These are phyloP conservation scores for Formica selysi DNA, from an alignment of 1,140 invertebrate genomes.

Conservation along the genomic window DNA sequence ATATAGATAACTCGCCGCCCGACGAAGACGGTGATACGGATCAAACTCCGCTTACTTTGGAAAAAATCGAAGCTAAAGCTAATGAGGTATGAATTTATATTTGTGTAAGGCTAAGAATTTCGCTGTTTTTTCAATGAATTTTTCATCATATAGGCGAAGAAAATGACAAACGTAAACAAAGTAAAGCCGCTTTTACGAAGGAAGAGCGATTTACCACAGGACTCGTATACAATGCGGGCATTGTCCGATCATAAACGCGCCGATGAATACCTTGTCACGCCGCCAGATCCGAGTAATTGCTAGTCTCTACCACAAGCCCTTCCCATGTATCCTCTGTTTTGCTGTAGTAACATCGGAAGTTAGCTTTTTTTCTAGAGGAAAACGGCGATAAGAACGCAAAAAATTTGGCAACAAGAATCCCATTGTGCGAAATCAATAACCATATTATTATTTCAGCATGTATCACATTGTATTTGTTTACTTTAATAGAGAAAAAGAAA, in stretches of 20 bases:
- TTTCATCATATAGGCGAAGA: slow-evolving; percentile 82
- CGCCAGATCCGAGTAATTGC: slow-evolving; percentile 94
- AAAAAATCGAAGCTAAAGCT: slow-evolving; percentile 93
- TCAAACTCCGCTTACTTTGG: slow-evolving; percentile 88
- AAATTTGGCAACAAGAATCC: slow-evolving; percentile 58
- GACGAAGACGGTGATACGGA: slow-evolving; percentile 89
- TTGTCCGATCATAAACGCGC: slow-evolving; percentile 96
- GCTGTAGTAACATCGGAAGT: slow-evolving; percentile 84
- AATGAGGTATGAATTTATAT: slow-evolving; percentile 89
- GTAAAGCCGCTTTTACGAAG: slow-evolving; percentile 95
- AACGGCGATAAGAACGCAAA: slow-evolving; percentile 63
- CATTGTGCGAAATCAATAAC: slow-evolving; percentile 70
- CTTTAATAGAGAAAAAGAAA: slow-evolving; percentile 38
- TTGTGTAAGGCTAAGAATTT: neutral
- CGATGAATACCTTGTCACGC: slow-evolving; percentile 94
- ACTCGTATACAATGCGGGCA: slow-evolving; percentile 95
- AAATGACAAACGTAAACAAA: slow-evolving; percentile 88
- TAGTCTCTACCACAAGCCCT: slow-evolving; percentile 88
- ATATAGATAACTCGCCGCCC: slow-evolving; percentile 82
- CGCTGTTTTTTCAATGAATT: slow-evolving; percentile 41
- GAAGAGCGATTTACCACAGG: slow-evolving; percentile 97
- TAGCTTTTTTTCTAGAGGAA: slow-evolving; percentile 77
- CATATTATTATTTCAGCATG: slow-evolving; percentile 49
- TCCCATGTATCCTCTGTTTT: slow-evolving; percentile 83
- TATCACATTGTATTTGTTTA: slow-evolving; percentile 63